Conservation (phyloP, 2,113 vertebrate species). For the Rhizomys pruinosus region DNA sequence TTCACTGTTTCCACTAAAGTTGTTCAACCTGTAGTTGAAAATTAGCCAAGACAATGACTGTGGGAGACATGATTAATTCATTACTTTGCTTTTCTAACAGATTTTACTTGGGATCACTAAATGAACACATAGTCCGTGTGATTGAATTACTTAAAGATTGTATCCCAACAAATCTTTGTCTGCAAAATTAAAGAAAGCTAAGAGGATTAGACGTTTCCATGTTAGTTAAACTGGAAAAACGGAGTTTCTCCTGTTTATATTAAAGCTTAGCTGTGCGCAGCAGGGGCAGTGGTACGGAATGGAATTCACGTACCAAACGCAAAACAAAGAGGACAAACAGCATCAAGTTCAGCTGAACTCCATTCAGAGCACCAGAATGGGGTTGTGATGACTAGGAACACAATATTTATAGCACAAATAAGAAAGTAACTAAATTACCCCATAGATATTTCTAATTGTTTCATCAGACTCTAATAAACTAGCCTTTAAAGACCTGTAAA, state of each 20-base stretch:
- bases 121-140: conserved; percentile 83
- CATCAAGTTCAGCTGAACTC: neutral
- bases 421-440: conserved; percentile 16
- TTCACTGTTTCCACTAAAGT: neutral
- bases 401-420: neutral
- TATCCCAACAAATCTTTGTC: conserved; percentile 84
- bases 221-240: conserved; percentile 84
- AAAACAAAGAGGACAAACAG: conserved; percentile 21
- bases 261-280: conserved; percentile 66
- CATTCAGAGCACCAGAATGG: conserved; percentile 49
- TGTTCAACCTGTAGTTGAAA: conserved; percentile 54
- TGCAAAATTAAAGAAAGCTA: conserved; percentile 84
- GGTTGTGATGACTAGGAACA: neutral
- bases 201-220: conserved; percentile 85
- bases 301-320: conserved; percentile 62
- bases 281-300: neutral
- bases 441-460: conserved; percentile 38
- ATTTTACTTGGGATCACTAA: conserved; percentile 78
- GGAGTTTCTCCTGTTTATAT: conserved; percentile 82
- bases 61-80: conserved; percentile 56
- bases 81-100: conserved; percentile 71
- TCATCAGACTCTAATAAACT: conserved; percentile 57
- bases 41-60: conserved; percentile 58
- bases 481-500: conserved; percentile 20
- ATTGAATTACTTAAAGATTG: conserved; percentile 81